Conservation (phyloP, 2,113 vertebrate species). For the Gopherus flavomarginatus region DNA sequence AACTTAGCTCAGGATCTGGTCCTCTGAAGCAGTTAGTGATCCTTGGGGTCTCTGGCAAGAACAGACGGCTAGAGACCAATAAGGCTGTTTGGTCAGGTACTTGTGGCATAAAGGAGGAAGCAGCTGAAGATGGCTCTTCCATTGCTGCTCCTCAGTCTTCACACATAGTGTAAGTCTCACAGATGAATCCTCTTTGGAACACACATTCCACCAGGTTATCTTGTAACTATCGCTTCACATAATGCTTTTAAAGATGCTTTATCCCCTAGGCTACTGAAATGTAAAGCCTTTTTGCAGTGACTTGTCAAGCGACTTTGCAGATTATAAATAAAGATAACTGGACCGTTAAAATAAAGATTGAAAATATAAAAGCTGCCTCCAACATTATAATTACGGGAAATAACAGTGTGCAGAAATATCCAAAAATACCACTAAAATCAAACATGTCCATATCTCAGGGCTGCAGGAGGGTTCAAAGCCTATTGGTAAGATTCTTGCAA, state of each 20-base stretch:
- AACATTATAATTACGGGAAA: not conserved
- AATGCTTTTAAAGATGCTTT: not conserved
- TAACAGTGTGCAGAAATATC: not conserved
- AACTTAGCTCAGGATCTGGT: not conserved
- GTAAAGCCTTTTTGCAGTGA: not conserved
- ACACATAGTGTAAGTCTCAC: not conserved
- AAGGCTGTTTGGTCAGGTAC: not conserved
- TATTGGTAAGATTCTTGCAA: not conserved
- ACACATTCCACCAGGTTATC: not conserved
- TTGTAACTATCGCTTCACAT: not conserved
- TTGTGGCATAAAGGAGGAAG: not conserved
- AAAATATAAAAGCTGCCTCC: not conserved
- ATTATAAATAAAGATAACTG: not conserved
- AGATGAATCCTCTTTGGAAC: not conserved
- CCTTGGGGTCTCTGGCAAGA: not conserved
- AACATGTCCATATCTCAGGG: not conserved
- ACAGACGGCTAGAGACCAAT: not conserved
- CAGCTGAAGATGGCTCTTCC: not conserved
- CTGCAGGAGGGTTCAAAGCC: not conserved
- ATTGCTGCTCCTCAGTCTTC: not conserved
- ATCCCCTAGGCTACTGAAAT: not conserved
- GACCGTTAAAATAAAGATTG: not conserved
- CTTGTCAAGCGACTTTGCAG: not conserved
- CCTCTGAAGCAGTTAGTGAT: not conserved
- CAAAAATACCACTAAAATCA: not conserved